Evolutionary conservation across 2,113 vertebrate genomes (phyloP), one percentile per base, ranked within the genome.

Genomic region (Lamprotornis superbus): DNA sequence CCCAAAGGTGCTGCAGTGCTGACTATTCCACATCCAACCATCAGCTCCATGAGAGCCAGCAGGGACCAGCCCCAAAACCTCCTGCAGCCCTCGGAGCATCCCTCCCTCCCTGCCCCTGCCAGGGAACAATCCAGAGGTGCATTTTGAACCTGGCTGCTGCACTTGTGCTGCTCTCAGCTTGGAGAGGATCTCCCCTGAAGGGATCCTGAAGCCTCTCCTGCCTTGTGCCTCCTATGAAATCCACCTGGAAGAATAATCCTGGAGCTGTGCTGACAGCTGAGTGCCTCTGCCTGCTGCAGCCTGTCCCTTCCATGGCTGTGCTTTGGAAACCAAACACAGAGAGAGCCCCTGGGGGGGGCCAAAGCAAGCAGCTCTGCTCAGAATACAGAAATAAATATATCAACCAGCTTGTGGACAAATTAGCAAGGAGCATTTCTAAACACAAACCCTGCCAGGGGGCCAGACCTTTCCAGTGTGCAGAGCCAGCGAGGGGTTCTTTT

Each of bases 241-340:
- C 67, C 93, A 93, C 84, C 94, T 97, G 95, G 94, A 95, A 94
- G 95, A 95, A 90, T 55, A 88, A 63, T 83, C 61, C 83, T 2
- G 5, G 53, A 21, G 44, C 64, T 10, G 28, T 71, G 64, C 94
- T 94, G 91, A 53, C 59, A 77, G 47, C 69, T 12, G 61, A 80
- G 44, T 6, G 20, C 53, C 81, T 61, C 82, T 39, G 81, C 84
- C 78, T 78, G 59, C 52, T 39, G 90, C 65, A 67, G 28, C 16
- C 76, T 67, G 68, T 42, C 67, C 63, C 79, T 88, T 87, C 78
- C 82, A 83, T 2, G 1, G 93, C 18, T 63, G 82, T 90, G 89
- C 79, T 85, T 83, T 93, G 94, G 94, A 95, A 96, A 87, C 82
- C 82, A 93, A 93, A 65, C 89, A 65, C 30, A 11, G 28, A 83